Evolutionary conservation across 2,888 invertebrate genomes (phyloP).

Genomic region (Tenthredo notha): DNA sequence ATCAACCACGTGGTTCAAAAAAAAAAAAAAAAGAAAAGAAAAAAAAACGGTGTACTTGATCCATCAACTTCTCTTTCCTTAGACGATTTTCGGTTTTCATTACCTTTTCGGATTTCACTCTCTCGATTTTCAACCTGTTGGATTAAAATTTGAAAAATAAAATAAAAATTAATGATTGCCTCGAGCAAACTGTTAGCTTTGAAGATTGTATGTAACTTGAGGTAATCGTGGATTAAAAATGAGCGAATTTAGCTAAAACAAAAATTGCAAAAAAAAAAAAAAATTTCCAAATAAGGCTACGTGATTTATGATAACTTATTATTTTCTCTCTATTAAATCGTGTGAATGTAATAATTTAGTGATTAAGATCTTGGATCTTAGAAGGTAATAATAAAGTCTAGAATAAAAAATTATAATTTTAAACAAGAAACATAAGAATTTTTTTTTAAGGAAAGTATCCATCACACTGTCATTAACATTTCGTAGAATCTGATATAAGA

Average conservation of each 20-base stretch:
- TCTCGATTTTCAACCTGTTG: too few species aligned
- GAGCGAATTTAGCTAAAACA: not conserved
- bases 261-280: not conserved
- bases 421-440: not conserved
- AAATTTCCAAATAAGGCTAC: not conserved
- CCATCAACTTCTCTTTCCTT: too few species aligned
- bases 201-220: too few species aligned
- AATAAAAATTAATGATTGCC: not conserved
- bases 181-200: not conserved
- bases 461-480: not conserved
- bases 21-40: too few species aligned
- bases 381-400: not conserved
- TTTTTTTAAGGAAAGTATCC: not conserved
- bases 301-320: not conserved
- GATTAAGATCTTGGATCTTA: conserved; percentile 1
- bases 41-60: too few species aligned
- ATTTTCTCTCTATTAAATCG: not conserved
- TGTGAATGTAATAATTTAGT: not conserved
- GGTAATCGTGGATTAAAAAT: too few species aligned
- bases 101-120: too few species aligned
- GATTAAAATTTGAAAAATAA: not conserved
- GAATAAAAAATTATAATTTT: not conserved
- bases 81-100: too few species aligned
- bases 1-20: too few species aligned
- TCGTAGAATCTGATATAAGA: not conserved